phyloP scores from a whole-genome alignment of 2,113 vertebrate genomes.

The human region DNA sequence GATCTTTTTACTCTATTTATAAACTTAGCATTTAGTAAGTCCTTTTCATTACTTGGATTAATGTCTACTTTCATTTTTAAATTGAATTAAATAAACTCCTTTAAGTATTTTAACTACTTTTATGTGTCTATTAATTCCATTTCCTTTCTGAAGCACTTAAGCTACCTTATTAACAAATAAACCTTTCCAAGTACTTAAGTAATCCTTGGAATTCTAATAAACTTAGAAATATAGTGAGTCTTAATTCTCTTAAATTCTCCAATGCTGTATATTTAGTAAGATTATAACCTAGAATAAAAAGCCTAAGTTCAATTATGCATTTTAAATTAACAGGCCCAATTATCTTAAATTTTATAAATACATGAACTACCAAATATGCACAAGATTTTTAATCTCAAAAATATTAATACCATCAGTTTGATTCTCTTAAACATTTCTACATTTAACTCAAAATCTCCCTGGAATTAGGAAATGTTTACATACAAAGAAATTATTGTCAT shows the following conservation, averaged over 20 bases:
- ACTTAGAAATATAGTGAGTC: neutral
- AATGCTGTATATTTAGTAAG: neutral
- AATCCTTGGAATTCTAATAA: slow-evolving; percentile 42
- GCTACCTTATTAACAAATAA: slow-evolving; percentile 42
- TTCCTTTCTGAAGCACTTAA: slow-evolving; percentile 39
- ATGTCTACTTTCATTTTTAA: slow-evolving; percentile 7
- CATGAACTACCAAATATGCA: neutral
- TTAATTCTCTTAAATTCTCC: neutral
- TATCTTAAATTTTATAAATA: neutral
- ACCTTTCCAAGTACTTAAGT: slow-evolving; percentile 40
- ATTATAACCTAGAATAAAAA: slow-evolving; percentile 11
- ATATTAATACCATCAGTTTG: neutral
- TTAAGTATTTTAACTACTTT: slow-evolving; percentile 41
- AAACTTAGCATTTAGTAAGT: slow-evolving; percentile 20
- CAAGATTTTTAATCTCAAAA: neutral
- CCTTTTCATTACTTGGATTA: slow-evolving; percentile 53
- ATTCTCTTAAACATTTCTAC: neutral
- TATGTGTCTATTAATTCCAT: slow-evolving; percentile 43
- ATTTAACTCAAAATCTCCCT: neutral
- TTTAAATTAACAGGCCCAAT: slow-evolving; percentile 18
- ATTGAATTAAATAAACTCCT: neutral
- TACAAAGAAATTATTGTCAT: neutral
- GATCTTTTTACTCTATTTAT: neutral
- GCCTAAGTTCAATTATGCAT: neutral
- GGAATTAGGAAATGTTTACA: neutral